phyloP scores from a whole-genome alignment of 1,140 invertebrate genomes.

The Mactra quadrangularis region DNA sequence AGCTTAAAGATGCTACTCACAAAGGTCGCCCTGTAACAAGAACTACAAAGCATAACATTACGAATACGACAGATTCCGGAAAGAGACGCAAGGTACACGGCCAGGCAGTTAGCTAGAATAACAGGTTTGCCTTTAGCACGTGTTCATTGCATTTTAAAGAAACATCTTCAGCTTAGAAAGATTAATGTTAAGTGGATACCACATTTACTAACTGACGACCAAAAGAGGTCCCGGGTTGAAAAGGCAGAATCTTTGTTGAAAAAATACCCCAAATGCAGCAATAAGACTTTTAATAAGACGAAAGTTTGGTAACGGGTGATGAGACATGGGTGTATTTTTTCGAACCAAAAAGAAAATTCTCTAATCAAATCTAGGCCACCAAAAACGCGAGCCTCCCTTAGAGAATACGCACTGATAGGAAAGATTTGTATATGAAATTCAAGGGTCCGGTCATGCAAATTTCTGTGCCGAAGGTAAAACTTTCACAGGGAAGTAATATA shows the following conservation, averaged over 20 bases:
- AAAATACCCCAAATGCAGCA: conserved; percentile 8
- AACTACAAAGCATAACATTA: no score
- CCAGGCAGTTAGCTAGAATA: background rate
- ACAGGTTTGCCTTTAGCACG: background rate
- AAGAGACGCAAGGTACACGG: background rate
- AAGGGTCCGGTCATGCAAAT: no score
- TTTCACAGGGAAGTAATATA: no score
- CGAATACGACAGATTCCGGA: no score
- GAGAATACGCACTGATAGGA: background rate
- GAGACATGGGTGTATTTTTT: conserved; percentile 14
- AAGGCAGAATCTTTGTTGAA: background rate
- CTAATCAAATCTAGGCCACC: conserved; percentile 19
- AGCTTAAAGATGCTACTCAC: no score
- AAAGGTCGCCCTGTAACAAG: no score
- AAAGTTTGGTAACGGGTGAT: conserved; percentile 18
- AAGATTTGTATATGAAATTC: no score
- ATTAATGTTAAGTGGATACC: conserved; percentile 10
- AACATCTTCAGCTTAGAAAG: conserved; percentile 12
- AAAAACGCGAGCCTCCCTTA: background rate
- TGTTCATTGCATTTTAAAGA: conserved; percentile 1
- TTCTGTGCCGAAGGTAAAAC: no score
- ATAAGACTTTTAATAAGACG: background rate
- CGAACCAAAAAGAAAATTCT: conserved; percentile 1
- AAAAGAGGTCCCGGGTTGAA: conserved; percentile 2
- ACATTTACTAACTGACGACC: conserved; percentile 14